These are phyloP conservation scores for Acanthurus tractus DNA, from an alignment of 2,797 vertebrate genomes.

Conservation along the genomic window DNA sequence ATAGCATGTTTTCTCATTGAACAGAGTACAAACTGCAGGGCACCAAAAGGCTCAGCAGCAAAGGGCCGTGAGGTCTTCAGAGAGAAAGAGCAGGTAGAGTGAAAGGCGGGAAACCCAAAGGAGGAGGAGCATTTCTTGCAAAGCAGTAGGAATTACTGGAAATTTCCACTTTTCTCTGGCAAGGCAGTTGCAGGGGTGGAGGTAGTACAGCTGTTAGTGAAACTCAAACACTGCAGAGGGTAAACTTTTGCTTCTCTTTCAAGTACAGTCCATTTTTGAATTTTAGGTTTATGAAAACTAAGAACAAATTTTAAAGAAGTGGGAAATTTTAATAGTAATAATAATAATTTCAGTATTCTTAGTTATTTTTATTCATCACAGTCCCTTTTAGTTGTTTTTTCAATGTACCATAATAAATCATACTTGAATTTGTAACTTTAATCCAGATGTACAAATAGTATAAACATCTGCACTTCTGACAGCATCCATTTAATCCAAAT, in stretches of 20 bases:
- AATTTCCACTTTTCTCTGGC: slow-evolving; percentile 87
- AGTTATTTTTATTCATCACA: neutral
- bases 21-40: slow-evolving; percentile 18
- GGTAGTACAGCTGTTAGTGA: slow-evolving; percentile 42
- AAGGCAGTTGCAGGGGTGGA: slow-evolving; percentile 72
- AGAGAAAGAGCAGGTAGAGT: slow-evolving; percentile 80
- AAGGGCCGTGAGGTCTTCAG: slow-evolving; percentile 54
- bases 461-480: neutral
- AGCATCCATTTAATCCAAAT: neutral
- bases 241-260: slow-evolving; percentile 8
- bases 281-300: neutral
- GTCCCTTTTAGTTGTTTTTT: neutral
- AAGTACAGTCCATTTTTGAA: neutral
- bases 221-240: slow-evolving; percentile 5
- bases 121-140: slow-evolving; percentile 76
- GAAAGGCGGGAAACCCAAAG: slow-evolving; percentile 77
- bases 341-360: neutral
- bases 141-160: slow-evolving; percentile 84
- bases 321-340: too few species aligned
- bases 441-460: neutral
- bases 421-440: too few species aligned
- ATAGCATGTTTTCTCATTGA: neutral
- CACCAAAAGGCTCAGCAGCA: slow-evolving; percentile 37
- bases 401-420: neutral
- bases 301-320: neutral